Conservation (phyloP, 2,113 vertebrate genomes). For the Dermatemys mawii region DNA sequence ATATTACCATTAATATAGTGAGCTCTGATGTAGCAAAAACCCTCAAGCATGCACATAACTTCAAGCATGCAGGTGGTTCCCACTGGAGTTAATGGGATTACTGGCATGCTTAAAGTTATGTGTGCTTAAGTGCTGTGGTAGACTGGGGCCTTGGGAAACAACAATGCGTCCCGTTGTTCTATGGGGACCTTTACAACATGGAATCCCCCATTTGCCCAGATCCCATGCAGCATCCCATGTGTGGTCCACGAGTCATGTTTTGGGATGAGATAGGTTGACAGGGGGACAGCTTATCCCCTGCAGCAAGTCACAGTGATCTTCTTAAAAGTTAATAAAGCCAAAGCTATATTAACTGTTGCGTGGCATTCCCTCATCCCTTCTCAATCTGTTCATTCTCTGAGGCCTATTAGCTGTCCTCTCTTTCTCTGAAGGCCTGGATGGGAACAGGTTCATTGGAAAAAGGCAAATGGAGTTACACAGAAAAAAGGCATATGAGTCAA, state of each 20-base stretch:
- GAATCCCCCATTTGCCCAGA: accelerated
- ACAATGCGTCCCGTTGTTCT: neutral
- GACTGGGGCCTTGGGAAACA: neutral
- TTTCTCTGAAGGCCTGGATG: accelerated
- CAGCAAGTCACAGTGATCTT: neutral
- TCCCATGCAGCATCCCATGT: neutral
- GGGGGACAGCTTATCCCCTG: neutral
- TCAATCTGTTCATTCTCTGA: neutral
- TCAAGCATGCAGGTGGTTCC: neutral
- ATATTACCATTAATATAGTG: conserved; percentile 27
- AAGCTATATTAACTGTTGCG: neutral
- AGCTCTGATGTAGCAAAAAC: conserved; percentile 20
- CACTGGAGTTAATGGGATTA: conserved; percentile 52
- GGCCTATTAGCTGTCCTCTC: neutral
- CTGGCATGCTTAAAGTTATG: neutral
- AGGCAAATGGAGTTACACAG: neutral
- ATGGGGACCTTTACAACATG: neutral
- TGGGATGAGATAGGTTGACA: neutral
- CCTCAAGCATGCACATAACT: conserved; percentile 39
- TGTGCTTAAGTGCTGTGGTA: neutral
- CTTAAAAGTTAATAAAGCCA: neutral
- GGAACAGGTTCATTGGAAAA: neutral
- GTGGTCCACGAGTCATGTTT: neutral
- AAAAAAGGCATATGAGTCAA: neutral
- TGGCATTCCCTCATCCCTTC: neutral